Percentiles rank a stretch among this genome's conserved stretches.
Conservation (phyloP, 2,113 vertebrate species). For the Accipiter virgatus region DNA sequence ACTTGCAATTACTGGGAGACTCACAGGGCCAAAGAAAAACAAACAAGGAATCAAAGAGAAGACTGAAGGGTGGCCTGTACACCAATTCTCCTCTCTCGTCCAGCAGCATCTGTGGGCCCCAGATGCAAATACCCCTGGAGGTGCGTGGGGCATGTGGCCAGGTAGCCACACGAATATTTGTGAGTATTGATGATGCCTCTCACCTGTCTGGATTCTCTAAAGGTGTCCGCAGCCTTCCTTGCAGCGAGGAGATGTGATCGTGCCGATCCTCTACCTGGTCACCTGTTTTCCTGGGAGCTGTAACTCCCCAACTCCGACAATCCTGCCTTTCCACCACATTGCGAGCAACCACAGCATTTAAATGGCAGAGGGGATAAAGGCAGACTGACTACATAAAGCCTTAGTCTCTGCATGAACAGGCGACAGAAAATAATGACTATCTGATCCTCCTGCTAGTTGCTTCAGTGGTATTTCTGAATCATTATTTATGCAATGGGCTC, state of each 20-base stretch:
- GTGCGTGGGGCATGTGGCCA: accelerated
- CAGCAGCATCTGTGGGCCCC: neutral
- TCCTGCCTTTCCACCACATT: neutral
- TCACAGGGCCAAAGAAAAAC: neutral
- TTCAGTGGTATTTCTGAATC: neutral
- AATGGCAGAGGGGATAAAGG: neutral
- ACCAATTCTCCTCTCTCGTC: neutral
- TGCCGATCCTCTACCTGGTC: neutral
- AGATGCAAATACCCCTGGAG: neutral
- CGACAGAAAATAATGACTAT: neutral
- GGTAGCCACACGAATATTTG: neutral
- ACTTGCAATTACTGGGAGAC: neutral
- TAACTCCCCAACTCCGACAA: neutral
- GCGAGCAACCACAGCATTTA: accelerated
- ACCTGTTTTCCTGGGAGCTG: neutral
- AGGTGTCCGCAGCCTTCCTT: neutral
- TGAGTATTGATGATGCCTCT: neutral
- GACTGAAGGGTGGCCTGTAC: neutral
- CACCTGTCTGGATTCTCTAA: neutral
- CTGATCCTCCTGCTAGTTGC: neutral
- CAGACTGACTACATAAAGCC: neutral
- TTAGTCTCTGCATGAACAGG: neutral
- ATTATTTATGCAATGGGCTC: neutral
- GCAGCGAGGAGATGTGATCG: neutral
- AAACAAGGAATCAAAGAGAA: neutral